phyloP scores from a whole-genome alignment of 2,797 vertebrate species.

The Poecile montanus region DNA sequence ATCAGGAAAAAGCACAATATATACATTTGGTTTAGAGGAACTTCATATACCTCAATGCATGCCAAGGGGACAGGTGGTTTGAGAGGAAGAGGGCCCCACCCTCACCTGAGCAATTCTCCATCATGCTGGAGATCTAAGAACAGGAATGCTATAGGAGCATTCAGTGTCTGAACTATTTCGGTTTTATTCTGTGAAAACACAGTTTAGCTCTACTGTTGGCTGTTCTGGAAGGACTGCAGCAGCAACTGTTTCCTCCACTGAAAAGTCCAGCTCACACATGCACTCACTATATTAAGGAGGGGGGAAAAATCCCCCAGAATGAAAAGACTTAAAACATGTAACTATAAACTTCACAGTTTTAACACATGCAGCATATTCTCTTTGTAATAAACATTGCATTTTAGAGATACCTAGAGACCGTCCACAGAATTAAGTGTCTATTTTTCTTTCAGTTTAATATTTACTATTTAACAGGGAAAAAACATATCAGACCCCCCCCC shows the following conservation, averaged over 20 bases:
- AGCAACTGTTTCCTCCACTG: background rate
- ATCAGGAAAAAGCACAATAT: background rate
- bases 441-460: background rate
- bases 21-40: background rate
- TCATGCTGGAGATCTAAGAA: background rate
- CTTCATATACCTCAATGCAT: background rate
- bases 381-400: background rate
- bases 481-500: rapidly evolving
- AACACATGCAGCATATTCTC: background rate
- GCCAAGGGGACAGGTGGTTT: background rate
- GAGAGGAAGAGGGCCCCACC: background rate
- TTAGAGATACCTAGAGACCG: background rate
- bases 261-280: background rate
- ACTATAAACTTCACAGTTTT: background rate
- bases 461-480: background rate
- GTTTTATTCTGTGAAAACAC: background rate
- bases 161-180: background rate
- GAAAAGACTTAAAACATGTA: background rate
- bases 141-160: background rate
- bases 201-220: background rate
- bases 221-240: background rate
- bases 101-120: background rate
- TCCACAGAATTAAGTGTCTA: background rate
- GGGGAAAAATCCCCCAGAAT: background rate
- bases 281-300: too few species aligned